Evolutionary conservation across 2,113 vertebrate species (phyloP).

Genomic region (Asarcornis scutulata): DNA sequence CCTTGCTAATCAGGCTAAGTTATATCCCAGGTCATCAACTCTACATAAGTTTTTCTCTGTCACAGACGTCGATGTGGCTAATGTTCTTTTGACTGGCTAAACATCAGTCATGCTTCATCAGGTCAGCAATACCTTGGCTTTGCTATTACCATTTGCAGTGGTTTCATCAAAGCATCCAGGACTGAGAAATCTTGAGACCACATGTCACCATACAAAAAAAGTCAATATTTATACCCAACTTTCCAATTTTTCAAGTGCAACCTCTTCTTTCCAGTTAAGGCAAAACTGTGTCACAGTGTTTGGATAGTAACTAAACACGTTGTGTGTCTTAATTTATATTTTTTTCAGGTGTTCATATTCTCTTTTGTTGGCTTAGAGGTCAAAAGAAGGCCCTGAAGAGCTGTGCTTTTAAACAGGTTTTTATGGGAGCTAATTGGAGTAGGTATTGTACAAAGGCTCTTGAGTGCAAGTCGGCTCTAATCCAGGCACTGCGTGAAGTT

Average conservation of each 20-base stretch:
- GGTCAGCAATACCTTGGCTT: background rate
- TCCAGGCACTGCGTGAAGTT: background rate
- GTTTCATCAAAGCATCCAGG: background rate
- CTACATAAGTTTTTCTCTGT: background rate
- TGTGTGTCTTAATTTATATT: background rate
- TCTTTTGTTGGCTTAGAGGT: background rate
- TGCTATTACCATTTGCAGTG: rapidly evolving
- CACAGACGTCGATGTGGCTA: background rate
- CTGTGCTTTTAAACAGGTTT: background rate
- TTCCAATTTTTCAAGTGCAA: background rate
- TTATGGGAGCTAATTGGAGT: background rate
- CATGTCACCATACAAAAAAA: background rate
- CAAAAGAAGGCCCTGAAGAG: background rate
- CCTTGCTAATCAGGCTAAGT: background rate
- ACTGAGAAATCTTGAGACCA: background rate
- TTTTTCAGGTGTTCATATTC: background rate
- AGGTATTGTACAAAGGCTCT: background rate
- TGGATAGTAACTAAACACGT: background rate
- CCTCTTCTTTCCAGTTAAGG: background rate
- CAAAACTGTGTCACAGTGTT: background rate
- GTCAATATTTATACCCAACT: background rate
- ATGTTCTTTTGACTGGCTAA: background rate
- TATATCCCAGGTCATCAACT: background rate
- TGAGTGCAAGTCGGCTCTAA: background rate
- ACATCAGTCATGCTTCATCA: background rate